Conservation (phyloP, 2,797 vertebrate genomes). For the Notoglanidium macrostoma region DNA sequence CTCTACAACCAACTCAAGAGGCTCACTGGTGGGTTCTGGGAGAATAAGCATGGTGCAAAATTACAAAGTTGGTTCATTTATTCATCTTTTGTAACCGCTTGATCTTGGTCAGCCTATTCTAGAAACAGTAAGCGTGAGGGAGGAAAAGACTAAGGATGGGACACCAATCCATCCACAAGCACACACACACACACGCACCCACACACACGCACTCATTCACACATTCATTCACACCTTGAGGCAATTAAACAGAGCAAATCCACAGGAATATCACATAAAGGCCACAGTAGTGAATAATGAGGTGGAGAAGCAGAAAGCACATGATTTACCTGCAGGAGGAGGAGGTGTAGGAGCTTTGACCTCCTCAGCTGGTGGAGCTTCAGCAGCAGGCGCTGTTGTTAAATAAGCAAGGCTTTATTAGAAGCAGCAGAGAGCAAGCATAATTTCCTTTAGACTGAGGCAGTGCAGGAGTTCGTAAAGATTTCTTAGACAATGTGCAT, state of each 20-base stretch:
- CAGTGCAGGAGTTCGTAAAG: not conserved
- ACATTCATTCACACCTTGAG: not conserved
- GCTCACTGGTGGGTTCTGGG: conserved; percentile 86
- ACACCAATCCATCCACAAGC: not conserved
- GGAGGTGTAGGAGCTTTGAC: conserved; percentile 74
- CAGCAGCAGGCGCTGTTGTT: conserved; percentile 70
- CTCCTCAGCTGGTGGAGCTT: conserved; percentile 70
- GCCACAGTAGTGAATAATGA: not conserved
- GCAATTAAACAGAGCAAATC: not conserved
- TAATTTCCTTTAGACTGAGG: conserved; percentile 39
- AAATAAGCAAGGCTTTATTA: conserved; percentile 62
- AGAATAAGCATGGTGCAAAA: not conserved
- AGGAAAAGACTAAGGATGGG: not conserved
- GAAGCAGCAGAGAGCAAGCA: conserved; percentile 54
- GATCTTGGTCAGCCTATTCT: not conserved
- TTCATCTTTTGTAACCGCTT: not conserved
- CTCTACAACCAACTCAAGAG: conserved; percentile 82
- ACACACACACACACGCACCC: not conserved
- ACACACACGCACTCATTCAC: not conserved
- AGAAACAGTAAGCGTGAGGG: not conserved
- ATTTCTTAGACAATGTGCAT: not conserved
- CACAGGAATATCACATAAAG: not conserved
- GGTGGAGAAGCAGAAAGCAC: conserved; percentile 6
- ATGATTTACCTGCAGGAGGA: conserved; percentile 74
- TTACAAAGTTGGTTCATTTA: not conserved